phyloP scores from a whole-genome alignment of 2,888 invertebrate species.

The Philopedon plagiatum region DNA sequence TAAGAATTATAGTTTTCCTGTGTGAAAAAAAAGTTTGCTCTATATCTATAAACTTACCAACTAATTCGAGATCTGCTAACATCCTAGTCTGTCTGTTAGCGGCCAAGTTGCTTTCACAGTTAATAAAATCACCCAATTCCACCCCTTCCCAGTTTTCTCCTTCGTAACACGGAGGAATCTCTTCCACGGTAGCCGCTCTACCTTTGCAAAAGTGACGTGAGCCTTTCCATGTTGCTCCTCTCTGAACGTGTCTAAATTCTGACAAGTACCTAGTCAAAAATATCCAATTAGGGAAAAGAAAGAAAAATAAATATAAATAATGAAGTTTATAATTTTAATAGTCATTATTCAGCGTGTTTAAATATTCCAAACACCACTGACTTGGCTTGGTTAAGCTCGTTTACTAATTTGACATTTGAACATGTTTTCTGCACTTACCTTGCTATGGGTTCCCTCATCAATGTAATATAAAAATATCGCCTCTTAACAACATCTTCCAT shows the following conservation, averaged over 20 bases:
- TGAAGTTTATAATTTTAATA: too few species aligned
- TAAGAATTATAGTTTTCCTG: not conserved
- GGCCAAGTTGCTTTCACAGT: slow-evolving; percentile 94
- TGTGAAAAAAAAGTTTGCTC: not conserved
- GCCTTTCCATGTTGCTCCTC: slow-evolving; percentile 97
- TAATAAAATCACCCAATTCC: slow-evolving; percentile 90
- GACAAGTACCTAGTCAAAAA: slow-evolving; percentile 79
- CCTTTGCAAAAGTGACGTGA: slow-evolving; percentile 82
- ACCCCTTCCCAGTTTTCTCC: slow-evolving; percentile 92
- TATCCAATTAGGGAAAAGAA: not conserved
- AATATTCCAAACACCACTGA: too few species aligned
- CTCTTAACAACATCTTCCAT: slow-evolving; percentile 79
- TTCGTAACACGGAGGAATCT: slow-evolving; percentile 86
- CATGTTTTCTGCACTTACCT: too few species aligned
- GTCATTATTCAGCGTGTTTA: too few species aligned
- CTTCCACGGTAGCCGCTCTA: slow-evolving; percentile 82
- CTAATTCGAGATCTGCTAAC: slow-evolving; percentile 94
- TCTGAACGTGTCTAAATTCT: slow-evolving; percentile 96
- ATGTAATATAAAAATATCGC: slow-evolving; percentile 95
- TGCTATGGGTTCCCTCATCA: slow-evolving; percentile 93
- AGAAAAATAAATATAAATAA: too few species aligned
- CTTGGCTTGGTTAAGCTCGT: too few species aligned
- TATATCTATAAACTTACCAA: slow-evolving; percentile 69
- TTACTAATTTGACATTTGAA: too few species aligned
- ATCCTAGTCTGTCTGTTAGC: slow-evolving; percentile 97